A percentile compares a stretch with the other conserved stretches of the same genome.
Evolutionary conservation across 1,140 invertebrate genomes (phyloP).

Genomic region (Aphelenchoides besseyi): DNA sequence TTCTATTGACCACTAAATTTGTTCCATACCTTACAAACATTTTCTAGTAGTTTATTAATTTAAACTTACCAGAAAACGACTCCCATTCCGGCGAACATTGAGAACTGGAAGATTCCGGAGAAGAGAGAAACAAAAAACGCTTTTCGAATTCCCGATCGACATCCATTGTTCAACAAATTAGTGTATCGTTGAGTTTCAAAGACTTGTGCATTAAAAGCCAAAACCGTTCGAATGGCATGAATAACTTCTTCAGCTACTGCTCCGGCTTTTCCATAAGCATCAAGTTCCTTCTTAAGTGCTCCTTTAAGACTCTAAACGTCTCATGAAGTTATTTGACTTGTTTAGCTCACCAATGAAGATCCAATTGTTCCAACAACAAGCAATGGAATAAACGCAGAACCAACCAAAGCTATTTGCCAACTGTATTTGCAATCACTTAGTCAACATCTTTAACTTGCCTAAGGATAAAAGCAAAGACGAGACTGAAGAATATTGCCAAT

Average conservation of each 20-base stretch:
- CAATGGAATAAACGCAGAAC: constrained; percentile 12
- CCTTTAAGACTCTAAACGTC: neutral
- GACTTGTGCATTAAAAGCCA: constrained; percentile 76
- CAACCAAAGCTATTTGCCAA: constrained; percentile 23
- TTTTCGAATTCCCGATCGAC: neutral
- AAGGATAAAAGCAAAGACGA: constrained; percentile 11
- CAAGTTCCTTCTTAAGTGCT: constrained; percentile 7
- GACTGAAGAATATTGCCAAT: constrained; percentile 3
- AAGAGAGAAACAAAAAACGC: neutral
- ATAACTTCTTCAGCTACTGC: constrained; percentile 75
- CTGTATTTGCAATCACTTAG: neutral
- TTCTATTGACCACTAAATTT: constrained; percentile 24
- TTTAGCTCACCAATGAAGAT: constrained; percentile 6
- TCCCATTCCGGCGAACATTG: constrained; percentile 61
- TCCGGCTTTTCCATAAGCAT: constrained; percentile 24
- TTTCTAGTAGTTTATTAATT: too few relatives aligned
- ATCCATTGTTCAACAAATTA: neutral
- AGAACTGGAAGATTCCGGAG: constrained; percentile 67
- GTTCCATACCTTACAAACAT: constrained; percentile 15
- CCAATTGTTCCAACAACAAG: neutral
- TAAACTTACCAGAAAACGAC: constrained; percentile 34
- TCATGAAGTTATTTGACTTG: neutral
- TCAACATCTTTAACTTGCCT: neutral
- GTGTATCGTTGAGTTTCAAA: neutral
- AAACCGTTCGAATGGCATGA: constrained; percentile 74